Evolutionary conservation across 2,888 invertebrate species (phyloP).

Genomic region (Ecliptopera silaceata): DNA sequence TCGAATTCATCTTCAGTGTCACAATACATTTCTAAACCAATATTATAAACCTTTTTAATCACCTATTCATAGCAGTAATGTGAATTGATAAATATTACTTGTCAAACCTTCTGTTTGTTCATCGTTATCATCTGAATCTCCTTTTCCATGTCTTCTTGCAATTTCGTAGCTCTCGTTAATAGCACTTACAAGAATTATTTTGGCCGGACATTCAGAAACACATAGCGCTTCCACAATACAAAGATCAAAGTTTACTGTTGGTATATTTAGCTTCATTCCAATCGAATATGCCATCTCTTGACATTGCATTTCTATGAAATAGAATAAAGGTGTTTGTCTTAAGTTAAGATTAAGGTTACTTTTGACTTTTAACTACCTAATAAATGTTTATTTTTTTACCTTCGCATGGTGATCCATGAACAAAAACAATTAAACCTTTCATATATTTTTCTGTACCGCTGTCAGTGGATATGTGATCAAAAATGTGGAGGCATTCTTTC

Average conservation of each 20-base stretch:
- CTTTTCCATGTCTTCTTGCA: constrained; percentile 40
- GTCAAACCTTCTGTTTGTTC: constrained; percentile 52
- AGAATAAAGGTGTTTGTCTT: not conserved
- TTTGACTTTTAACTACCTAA: not conserved
- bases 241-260: constrained; percentile 76
- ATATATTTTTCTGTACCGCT: constrained; percentile 44
- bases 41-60: not conserved
- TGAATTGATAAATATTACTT: not conserved
- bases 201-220: constrained; percentile 51
- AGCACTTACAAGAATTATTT: constrained; percentile 47
- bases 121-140: constrained; percentile 40
- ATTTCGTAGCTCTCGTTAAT: constrained; percentile 61
- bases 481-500: constrained; percentile 52
- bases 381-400: constrained; percentile 43
- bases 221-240: constrained; percentile 76
- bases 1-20: constrained; percentile 62
- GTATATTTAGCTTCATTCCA: constrained; percentile 69
- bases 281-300: constrained; percentile 70
- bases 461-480: constrained; percentile 41
- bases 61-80: too few relatives aligned
- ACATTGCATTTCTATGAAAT: constrained; percentile 60
- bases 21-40: constrained; percentile 47
- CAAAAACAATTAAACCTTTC: constrained; percentile 68
- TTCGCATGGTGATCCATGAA: constrained; percentile 73
- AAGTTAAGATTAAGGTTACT: too few relatives aligned